Conservation (phyloP, 2,888 invertebrate species). For the Lasioglossum pauxillum region DNA sequence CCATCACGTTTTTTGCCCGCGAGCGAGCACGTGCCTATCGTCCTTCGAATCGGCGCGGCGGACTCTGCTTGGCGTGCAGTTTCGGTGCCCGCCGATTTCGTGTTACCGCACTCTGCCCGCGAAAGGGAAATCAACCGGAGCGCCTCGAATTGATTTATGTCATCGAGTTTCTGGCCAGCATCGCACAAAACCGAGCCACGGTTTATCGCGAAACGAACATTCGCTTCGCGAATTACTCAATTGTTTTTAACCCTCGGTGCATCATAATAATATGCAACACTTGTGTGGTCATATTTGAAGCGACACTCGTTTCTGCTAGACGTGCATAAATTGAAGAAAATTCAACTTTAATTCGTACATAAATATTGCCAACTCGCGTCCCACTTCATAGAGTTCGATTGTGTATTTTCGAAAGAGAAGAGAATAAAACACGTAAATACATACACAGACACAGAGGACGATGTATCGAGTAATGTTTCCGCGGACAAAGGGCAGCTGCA, state of each 20-base stretch:
- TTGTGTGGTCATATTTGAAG: not conserved
- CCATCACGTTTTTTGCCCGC: conserved; percentile 64
- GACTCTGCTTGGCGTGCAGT: conserved; percentile 38
- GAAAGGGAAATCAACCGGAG: not conserved
- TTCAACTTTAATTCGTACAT: too few species aligned
- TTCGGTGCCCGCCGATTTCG: conserved; percentile 14
- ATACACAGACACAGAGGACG: not conserved
- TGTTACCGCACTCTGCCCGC: conserved; percentile 1
- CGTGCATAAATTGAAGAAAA: too few species aligned
- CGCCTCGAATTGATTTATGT: conserved; percentile 7
- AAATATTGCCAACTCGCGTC: too few species aligned
- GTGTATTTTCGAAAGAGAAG: too few species aligned
- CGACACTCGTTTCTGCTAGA: too few species aligned
- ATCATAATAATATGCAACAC: not conserved
- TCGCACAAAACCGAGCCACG: not conserved
- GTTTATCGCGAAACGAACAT: not conserved
- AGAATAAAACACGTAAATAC: too few species aligned
- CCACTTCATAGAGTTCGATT: too few species aligned
- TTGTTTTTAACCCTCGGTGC: not conserved
- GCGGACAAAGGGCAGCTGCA: not conserved
- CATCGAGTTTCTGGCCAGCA: not conserved
- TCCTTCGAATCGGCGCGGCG: conserved; percentile 46
- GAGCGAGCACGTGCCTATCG: conserved; percentile 51
- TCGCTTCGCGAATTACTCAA: not conserved
- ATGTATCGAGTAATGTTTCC: not conserved